Conservation (phyloP, 1,140 invertebrate species). For the Tachypleus tridentatus region DNA sequence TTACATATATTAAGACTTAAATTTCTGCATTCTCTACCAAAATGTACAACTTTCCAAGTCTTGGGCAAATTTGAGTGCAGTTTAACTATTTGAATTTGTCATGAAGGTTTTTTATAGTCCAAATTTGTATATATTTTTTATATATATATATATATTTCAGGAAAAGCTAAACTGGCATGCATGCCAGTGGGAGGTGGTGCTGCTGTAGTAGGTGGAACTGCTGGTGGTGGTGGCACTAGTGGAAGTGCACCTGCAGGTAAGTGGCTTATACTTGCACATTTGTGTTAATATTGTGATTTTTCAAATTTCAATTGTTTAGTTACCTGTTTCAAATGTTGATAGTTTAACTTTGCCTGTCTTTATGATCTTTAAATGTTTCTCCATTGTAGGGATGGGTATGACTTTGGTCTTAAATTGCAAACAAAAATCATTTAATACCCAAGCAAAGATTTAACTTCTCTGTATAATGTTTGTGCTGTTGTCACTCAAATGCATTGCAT, state of each 20-base stretch:
- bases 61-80: background rate
- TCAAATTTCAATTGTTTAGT: no score
- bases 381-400: no score
- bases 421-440: no score
- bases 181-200: slow-evolving; percentile 23
- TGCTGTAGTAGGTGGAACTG: slow-evolving; percentile 19
- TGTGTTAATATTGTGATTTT: background rate
- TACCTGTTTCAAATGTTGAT: no score
- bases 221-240: slow-evolving; percentile 10
- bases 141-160: slow-evolving; percentile 3
- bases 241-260: slow-evolving; percentile 9
- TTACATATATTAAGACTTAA: slow-evolving; percentile 3
- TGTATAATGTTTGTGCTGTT: no score
- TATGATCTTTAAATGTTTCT: no score
- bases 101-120: background rate
- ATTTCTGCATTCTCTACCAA: background rate
- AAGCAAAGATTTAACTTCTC: no score
- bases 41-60: background rate
- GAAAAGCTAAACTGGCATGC: slow-evolving; percentile 26
- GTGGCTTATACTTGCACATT: background rate
- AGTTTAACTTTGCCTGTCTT: no score
- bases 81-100: background rate
- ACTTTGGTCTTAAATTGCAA: no score
- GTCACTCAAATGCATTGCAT: no score
- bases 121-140: slow-evolving; percentile 5